Percentiles rank a stretch among this genome's conserved stretches.
Conservation (phyloP, 1,140 invertebrate species). For the Harpegnathos saltator region DNA sequence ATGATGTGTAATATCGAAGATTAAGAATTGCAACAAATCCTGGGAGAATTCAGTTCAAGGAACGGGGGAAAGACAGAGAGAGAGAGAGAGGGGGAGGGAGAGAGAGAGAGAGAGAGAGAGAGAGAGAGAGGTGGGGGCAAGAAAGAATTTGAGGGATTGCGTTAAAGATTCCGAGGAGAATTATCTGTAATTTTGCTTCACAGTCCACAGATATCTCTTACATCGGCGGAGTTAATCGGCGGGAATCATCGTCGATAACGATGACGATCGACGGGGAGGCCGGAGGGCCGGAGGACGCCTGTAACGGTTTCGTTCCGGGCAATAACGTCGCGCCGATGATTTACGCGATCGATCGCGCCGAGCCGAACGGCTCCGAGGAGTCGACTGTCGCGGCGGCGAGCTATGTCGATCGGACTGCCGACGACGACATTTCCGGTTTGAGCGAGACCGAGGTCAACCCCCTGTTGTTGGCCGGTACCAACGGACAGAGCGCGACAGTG, state of each 20-base stretch:
- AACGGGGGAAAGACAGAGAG: too few relatives aligned
- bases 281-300: constrained; percentile 9
- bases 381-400: not conserved
- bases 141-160: too few relatives aligned
- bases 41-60: too few relatives aligned
- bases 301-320: not conserved
- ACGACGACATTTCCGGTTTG: constrained; percentile 45
- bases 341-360: constrained; percentile 9
- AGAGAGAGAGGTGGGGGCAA: too few relatives aligned
- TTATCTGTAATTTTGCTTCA: not conserved
- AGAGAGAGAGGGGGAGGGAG: too few relatives aligned
- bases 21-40: too few relatives aligned
- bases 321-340: not conserved
- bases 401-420: constrained; percentile 21
- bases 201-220: constrained; percentile 9
- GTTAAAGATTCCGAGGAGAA: not conserved
- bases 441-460: constrained; percentile 54
- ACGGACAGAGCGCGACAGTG: constrained; percentile 21
- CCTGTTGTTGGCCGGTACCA: constrained; percentile 24
- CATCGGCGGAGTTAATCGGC: not conserved
- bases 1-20: too few relatives aligned
- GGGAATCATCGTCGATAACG: not conserved
- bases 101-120: too few relatives aligned
- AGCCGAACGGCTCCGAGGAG: constrained; percentile 13
- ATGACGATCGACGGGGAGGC: constrained; percentile 61